Evolutionary conservation across 2,113 vertebrate genomes (phyloP).

Genomic region (Xenopus borealis): DNA sequence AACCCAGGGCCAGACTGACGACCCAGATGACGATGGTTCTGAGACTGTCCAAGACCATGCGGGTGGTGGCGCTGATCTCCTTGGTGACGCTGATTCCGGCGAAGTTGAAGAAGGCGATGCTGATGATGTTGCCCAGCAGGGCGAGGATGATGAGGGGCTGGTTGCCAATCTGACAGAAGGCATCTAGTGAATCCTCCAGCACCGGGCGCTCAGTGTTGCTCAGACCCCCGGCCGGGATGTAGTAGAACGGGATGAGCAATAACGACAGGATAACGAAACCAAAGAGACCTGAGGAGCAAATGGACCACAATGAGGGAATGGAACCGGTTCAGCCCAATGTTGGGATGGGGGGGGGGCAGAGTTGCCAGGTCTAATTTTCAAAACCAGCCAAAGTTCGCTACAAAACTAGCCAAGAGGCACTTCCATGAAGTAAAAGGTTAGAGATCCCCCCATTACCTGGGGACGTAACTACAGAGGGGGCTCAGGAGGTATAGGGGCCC

Average conservation of each 20-base stretch:
- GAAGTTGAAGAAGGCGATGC: conserved; percentile 96
- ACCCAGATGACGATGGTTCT: conserved; percentile 87
- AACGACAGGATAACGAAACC: conserved; percentile 83
- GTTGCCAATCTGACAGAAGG: conserved; percentile 86
- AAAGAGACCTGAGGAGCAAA: conserved; percentile 73
- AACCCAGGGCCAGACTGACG: conserved; percentile 79
- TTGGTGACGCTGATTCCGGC: conserved; percentile 94
- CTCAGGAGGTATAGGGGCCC: too few species aligned
- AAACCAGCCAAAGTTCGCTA: too few species aligned
- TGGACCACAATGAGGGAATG: too few species aligned
- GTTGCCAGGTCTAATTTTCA: too few species aligned
- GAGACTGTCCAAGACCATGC: conserved; percentile 94
- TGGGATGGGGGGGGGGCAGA: too few species aligned
- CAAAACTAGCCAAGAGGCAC: too few species aligned
- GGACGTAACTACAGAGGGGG: too few species aligned
- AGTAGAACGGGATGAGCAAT: conserved; percentile 88
- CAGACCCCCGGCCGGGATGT: conserved; percentile 75
- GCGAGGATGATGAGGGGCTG: conserved; percentile 80
- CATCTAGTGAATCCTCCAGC: conserved; percentile 82
- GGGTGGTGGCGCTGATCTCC: conserved; percentile 92
- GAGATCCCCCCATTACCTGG: too few species aligned
- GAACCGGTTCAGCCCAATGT: too few species aligned
- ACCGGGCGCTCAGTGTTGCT: conserved; percentile 66
- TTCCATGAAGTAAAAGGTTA: too few species aligned
- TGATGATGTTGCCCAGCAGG: conserved; percentile 83